Percentiles rank a stretch among this genome's conserved stretches.
These are phyloP conservation scores for Lymantria monacha DNA, from an alignment of 2,888 invertebrate species.

Conservation along the genomic window DNA sequence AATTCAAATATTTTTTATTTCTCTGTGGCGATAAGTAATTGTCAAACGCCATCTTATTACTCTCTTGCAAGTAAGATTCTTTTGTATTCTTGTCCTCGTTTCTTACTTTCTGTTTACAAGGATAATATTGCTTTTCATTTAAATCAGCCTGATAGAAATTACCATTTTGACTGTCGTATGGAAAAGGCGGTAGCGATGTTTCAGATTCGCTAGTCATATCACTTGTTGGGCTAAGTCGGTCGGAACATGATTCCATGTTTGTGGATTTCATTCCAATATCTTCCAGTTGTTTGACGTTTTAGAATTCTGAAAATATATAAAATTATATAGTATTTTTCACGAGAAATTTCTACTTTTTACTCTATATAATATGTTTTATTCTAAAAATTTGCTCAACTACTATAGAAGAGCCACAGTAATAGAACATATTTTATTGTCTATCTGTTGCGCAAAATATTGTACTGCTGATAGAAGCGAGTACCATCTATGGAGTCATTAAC, in stretches of 20 bases:
- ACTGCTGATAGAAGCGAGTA: too few relatives aligned
- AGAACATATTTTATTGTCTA: too few relatives aligned
- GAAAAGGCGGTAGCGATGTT: constrained; percentile 66
- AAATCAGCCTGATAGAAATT: constrained; percentile 62
- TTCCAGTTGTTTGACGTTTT: neutral
- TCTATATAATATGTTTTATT: too few relatives aligned
- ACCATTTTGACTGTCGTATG: constrained; percentile 65
- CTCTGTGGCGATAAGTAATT: constrained; percentile 62
- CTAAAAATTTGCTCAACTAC: too few relatives aligned
- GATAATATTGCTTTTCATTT: constrained; percentile 65
- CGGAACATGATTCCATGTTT: constrained; percentile 71
- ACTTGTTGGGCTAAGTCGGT: constrained; percentile 71
- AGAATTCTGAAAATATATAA: constrained; percentile 13
- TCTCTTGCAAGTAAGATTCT: constrained; percentile 65
- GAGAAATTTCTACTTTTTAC: neutral
- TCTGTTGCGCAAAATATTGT: too few relatives aligned
- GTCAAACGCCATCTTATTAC: constrained; percentile 64
- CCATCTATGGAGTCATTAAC: too few relatives aligned
- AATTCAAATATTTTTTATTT: constrained; percentile 72
- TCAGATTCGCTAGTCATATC: constrained; percentile 75
- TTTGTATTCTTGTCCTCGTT: constrained; percentile 56
- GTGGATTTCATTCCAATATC: constrained; percentile 72
- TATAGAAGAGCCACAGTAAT: too few relatives aligned
- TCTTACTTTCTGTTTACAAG: constrained; percentile 64
- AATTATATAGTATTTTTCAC: neutral